These are phyloP conservation scores for Prunella himalayana DNA, from an alignment of 2,113 vertebrate species.

Conservation along the genomic window DNA sequence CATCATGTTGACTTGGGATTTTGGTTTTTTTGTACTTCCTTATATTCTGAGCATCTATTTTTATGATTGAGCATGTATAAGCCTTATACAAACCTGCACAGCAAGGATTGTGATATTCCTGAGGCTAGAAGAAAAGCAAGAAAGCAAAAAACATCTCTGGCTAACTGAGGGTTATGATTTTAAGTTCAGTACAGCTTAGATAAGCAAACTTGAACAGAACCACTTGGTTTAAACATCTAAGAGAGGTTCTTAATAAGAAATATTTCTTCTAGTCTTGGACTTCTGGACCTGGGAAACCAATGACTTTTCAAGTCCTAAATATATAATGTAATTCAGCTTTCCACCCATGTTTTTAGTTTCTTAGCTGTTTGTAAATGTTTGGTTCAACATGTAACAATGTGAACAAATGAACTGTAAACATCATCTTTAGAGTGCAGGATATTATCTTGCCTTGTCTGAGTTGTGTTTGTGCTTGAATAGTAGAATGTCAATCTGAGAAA, in stretches of 20 bases:
- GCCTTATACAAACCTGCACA: neutral
- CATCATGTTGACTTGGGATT: accelerated
- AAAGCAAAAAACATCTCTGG: neutral
- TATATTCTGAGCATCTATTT: neutral
- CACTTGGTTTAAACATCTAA: neutral
- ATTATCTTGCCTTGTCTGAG: neutral
- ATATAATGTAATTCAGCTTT: neutral
- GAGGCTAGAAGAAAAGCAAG: neutral
- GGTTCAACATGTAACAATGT: neutral
- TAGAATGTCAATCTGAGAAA: neutral
- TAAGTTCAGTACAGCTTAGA: neutral
- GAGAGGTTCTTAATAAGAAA: neutral
- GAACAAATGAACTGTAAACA: neutral
- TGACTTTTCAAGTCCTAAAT: neutral
- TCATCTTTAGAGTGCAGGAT: neutral
- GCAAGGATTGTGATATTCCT: neutral
- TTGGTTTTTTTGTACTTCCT: neutral
- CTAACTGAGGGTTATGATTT: neutral
- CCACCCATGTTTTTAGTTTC: neutral
- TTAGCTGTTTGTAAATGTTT: neutral
- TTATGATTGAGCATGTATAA: neutral
- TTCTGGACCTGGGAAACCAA: neutral
- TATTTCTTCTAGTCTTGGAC: neutral
- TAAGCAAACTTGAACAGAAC: neutral
- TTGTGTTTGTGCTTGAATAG: neutral